These are phyloP conservation scores for Apis mellifera DNA, from an alignment of 1,140 invertebrate species.

Conservation along the genomic window Amel_HAv3.1 CM009937.2:11416001-11416500, in stretches of 20 bases:
- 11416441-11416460: slow-evolving; percentile 1
- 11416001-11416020: too few species aligned
- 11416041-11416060: too few species aligned
- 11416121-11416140: too few species aligned
- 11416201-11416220: background rate
- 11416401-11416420: slow-evolving; percentile 24
- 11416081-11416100: too few species aligned
- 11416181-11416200: too few species aligned
- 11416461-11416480: background rate
- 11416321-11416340: too few species aligned
- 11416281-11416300: too few species aligned
- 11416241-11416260: background rate
- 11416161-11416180: too few species aligned
- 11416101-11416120: too few species aligned
- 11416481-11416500: slow-evolving; percentile 38
- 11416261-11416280: background rate
- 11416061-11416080: too few species aligned
- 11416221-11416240: background rate
- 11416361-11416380: slow-evolving; percentile 37
- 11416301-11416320: background rate
- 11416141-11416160: too few species aligned
- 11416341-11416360: background rate
- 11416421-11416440: background rate
- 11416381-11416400: background rate
- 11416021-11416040: too few species aligned